Evolutionary conservation across 1,140 invertebrate species (phyloP).

Genomic region (Eubasilissa regina): DNA sequence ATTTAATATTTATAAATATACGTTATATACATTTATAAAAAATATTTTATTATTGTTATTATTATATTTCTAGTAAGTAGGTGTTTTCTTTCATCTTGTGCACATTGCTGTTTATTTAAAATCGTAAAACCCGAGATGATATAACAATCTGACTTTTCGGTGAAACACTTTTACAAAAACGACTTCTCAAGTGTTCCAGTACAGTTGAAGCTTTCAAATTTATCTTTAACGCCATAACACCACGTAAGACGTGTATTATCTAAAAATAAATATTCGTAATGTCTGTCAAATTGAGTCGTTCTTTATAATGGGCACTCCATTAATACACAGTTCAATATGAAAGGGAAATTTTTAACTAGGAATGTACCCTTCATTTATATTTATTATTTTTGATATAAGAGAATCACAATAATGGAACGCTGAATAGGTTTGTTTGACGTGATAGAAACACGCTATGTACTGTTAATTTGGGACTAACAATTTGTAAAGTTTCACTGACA

Average conservation of each 20-base stretch:
- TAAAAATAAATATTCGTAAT: constrained; percentile 34
- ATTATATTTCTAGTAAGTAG: neutral
- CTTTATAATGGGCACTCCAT: neutral
- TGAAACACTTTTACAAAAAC: constrained; percentile 26
- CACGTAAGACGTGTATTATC: neutral
- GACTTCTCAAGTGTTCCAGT: constrained; percentile 2
- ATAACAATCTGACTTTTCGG: neutral
- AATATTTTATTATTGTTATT: neutral
- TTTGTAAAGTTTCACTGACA: no score
- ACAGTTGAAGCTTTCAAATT: constrained; percentile 1
- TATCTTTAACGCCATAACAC: constrained; percentile 46
- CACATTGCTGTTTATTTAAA: neutral
- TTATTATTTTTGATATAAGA: no score
- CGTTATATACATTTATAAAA: neutral
- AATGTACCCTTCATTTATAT: no score
- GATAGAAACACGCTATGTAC: no score
- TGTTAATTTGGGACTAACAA: no score
- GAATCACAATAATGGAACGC: no score
- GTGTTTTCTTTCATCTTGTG: neutral
- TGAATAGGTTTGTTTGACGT: no score
- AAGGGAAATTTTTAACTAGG: neutral
- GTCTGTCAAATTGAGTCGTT: neutral
- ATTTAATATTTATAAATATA: no score
- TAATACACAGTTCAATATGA: neutral
- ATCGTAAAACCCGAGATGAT: neutral